Base-by-base conservation (phyloP, 2,888 invertebrate species). In the Ectobius pallidus region DNA sequence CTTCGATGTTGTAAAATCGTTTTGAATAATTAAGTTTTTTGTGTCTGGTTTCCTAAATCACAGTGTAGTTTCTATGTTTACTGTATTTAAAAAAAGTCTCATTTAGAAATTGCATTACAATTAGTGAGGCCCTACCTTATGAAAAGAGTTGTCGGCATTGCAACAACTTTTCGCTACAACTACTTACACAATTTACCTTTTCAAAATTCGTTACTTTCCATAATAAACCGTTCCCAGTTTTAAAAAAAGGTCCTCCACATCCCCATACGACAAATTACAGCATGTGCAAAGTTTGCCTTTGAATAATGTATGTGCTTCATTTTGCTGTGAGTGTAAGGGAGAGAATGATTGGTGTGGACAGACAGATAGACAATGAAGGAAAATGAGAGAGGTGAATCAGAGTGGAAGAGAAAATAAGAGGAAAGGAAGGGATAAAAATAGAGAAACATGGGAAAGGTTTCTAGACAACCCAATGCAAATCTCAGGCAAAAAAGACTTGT, bases 261-360 rank as follows among this genome's bases (percentile, higher is more conserved):
- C 46, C 46, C n/a, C 14, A 16, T 65, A 65, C n/a, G 44, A 65
- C 44, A 65, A 46, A 65, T 65, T 65, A 46, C 65, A 65, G 22
- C n/a, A 65, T 20, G 44, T 44, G 46, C 65, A 27, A 46, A 44
- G 44, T 65, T 46, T 65, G 46, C 65, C 18, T 44, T 46, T 65
- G 65, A 65, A 65, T 65, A 65, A 65, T 65, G 65, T 46, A 65
- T 65, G 65, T 65, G 25, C 22, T 65, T 65, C 46, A 65, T 65
- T 65, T 65, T 46, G n/a, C 44, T n/a, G n/a, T n/a, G n/a, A n/a
- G n/a, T n/a, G n/a, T n/a, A n/a, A n/a, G n/a, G n/a, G n/a, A n/a
- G n/a, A n/a, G n/a, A n/a, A n/a, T n/a, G n/a, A n/a, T n/a, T n/a
- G n/a, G n/a, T n/a, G n/a, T n/a, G n/a, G n/a, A n/a, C n/a, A n/a